phyloP scores from a whole-genome alignment of 2,797 vertebrate species.

The Spinus pinus region DNA sequence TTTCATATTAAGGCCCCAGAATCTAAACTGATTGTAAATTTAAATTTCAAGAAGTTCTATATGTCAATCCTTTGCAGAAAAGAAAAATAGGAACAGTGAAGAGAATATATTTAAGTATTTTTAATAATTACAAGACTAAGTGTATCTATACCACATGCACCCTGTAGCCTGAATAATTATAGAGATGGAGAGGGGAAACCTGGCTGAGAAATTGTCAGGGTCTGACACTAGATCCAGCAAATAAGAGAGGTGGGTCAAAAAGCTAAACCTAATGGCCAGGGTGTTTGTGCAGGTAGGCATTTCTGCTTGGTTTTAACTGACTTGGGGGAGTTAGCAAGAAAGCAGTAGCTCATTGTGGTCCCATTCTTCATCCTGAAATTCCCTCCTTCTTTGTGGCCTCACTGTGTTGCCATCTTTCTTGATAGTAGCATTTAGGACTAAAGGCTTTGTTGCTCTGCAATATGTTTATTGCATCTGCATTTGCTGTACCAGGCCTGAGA shows the following conservation, averaged over 20 bases:
- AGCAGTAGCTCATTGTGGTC: background rate
- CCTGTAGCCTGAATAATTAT: background rate
- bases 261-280: background rate
- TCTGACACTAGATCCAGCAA: background rate
- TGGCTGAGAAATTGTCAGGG: background rate
- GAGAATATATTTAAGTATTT: background rate
- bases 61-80: background rate
- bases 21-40: background rate
- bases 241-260: background rate
- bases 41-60: background rate
- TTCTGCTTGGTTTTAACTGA: background rate
- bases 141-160: background rate
- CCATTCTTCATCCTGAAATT: background rate
- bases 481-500: background rate
- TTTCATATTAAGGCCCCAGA: background rate
- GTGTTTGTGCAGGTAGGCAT: background rate
- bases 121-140: background rate
- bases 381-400: background rate
- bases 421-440: background rate
- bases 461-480: background rate
- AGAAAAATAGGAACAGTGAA: background rate
- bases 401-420: background rate
- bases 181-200: background rate
- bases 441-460: background rate
- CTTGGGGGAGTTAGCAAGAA: background rate